Conservation (phyloP, 2,888 invertebrate genomes). For the Agrenia bidenticulata region DNA sequence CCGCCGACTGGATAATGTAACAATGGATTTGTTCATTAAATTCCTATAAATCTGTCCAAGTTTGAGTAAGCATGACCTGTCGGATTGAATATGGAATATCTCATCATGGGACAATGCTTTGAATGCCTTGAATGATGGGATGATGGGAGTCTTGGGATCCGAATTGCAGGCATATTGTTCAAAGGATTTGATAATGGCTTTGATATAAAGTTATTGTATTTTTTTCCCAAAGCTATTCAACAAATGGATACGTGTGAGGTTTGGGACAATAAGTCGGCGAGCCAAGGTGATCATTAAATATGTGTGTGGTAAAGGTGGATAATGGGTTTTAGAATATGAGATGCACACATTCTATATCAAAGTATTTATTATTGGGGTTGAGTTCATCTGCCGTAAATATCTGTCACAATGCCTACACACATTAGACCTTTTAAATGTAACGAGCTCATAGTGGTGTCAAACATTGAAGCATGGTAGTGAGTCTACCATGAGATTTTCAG, state of each 20-base stretch:
- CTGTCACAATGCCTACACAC: constrained; percentile 7
- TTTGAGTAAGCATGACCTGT: constrained; percentile 9
- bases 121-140: no score
- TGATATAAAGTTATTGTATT: neutral
- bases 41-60: constrained; percentile 16
- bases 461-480: no score
- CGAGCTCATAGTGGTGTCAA: no score
- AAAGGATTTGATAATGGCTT: neutral
- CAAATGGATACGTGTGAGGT: neutral
- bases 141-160: neutral
- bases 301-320: neutral
- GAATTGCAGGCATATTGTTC: constrained; percentile 2
- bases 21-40: constrained; percentile 21
- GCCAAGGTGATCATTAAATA: constrained; percentile 9
- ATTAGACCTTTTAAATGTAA: no score
- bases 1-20: constrained; percentile 11
- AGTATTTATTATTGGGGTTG: neutral
- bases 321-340: neutral
- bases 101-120: constrained; percentile 7
- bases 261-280: neutral
- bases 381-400: constrained; percentile 10
- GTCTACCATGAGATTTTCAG: no score
- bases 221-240: neutral
- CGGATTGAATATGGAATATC: neutral
- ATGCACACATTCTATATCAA: neutral